Base-by-base conservation (phyloP, 2,888 invertebrate species). In the Bhutanitis thaidina region DNA sequence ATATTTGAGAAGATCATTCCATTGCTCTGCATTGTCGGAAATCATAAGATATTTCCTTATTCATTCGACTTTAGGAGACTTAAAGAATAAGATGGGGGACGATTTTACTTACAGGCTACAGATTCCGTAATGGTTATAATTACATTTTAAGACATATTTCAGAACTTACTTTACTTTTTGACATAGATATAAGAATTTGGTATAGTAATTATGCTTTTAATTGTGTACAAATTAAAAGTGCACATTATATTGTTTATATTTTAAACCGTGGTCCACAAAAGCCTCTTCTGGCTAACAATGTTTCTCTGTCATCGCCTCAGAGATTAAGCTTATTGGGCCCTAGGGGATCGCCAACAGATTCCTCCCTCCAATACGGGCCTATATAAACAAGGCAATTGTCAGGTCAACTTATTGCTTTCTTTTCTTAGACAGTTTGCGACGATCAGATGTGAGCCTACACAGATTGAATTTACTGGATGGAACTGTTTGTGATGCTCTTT, bases 361-460 rank as follows among this genome's bases (percentile, higher is more conserved):
- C 79, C 78, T 76, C 74, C 74, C 72, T 70, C 69, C 76, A 68
- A 77, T 74, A 71, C 70, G 65, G 47, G 67, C 68, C 71, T 77
- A 72, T 73, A 80, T 78, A 85, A 82, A 85, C 80, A 87, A 77
- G 77, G 76, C 74, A 80, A 80, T 82, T 79, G 80, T 82, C 73
- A 73, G 71, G 59, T 69, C 70, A 59, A 66, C 74, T 79, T 74
- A 71, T 73, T 80, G 76, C 74, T 73, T 76, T 68, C 64, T 68
- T 69, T 67, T 60, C 63, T 47, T 15, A 46, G 34, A 65, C 69
- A 49, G 50, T 61, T 57, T 59, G 58, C 61, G 54, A 52, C 59
- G 59, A 59, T 58, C 62, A 61, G 64, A 65, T 62, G 59, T 51
- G 57, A 60, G 64, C 61, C 52, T 58, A 59, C 55, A 54, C 50